Base-by-base conservation (phyloP, 2,888 invertebrate genomes). In the Tuta absoluta region DNA sequence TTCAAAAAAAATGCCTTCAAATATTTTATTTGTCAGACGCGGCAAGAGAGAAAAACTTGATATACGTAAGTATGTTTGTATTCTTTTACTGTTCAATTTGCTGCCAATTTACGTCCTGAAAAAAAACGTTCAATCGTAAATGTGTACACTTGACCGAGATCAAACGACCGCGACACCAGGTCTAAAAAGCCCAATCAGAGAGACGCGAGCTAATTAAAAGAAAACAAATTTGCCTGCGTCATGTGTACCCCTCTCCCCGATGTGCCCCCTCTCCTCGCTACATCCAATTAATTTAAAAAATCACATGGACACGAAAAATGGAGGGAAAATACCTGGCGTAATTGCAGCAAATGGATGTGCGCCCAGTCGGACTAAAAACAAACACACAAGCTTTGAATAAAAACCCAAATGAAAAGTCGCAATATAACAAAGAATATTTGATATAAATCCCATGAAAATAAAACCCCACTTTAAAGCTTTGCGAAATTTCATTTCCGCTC, bases 271-370 rank as follows among this genome's bases (percentile, higher is more conserved):
- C 60, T 5, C 14, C 21, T 19, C 33, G 17, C 3, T 19, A 17
- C 17, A 33, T 11, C 58, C 57, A 63, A 63, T 63, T 63, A 63
- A 63, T 58, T 63, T 49, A 58, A 19, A 63, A 63, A 63, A 58
- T 58, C 48, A 57, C 24, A 53, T 28, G 10, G n/a, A 56, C 24
- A 24, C 23, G 45, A 24, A 60, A 45, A 60, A 59, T 21, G 19
- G 37, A 33, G n/a, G 24, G 21, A 58, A 38, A 63, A 48, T 2
- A 24, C 10, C 23, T 1, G 19, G 17, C 38, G 56, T 33, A 58
- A 63, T 58, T 58, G 56, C 56, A 56, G 24, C 56, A 17, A 17
- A 28, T 24, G 24, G 17, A 17, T 19, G 53, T 28, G n/a, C 21
- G 24, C 14, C 51, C 51, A 53, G 10, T 4, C 51, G 19, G 12